phyloP scores from a whole-genome alignment of 2,797 vertebrate genomes.

The Sebastes vulpes region DNA sequence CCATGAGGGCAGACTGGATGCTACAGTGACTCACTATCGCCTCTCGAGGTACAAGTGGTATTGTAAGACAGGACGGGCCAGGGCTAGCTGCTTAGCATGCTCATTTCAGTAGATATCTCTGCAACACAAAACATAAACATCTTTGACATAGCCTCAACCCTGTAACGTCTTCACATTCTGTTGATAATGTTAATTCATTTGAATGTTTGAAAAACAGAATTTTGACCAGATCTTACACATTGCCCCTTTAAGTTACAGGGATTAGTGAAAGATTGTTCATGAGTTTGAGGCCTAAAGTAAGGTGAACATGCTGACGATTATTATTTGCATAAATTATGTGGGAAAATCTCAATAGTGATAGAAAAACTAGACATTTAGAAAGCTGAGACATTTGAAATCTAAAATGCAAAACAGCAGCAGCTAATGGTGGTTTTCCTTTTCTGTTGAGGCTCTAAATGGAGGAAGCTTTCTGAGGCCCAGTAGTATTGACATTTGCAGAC shows the following conservation, averaged over 20 bases:
- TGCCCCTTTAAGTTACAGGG: neutral
- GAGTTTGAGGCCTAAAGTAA: neutral
- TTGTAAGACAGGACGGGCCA: neutral
- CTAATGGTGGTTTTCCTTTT: slow-evolving; percentile 4
- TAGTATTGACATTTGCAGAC: slow-evolving; percentile 43
- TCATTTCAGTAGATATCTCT: neutral
- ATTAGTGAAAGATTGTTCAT: neutral
- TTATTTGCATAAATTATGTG: slow-evolving; percentile 18
- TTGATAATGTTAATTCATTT: neutral
- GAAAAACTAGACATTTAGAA: neutral
- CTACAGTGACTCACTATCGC: neutral
- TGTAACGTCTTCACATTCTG: neutral
- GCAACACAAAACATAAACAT: neutral
- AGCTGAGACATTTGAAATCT: neutral
- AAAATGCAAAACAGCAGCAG: slow-evolving; percentile 22
- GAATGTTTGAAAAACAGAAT: neutral
- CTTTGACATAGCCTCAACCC: neutral
- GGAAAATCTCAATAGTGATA: neutral
- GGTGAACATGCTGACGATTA: neutral
- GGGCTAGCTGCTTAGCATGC: neutral
- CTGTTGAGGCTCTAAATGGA: slow-evolving; percentile 4
- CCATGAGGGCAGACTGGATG: neutral
- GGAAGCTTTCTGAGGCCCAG: slow-evolving; percentile 18
- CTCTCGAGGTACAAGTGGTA: neutral
- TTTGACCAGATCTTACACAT: neutral